Percentiles rank a stretch among this genome's conserved stretches.
These are phyloP conservation scores for Lissocephala sabroskyi DNA, from an alignment of 2,888 invertebrate genomes.

Conservation along the genomic window DNA sequence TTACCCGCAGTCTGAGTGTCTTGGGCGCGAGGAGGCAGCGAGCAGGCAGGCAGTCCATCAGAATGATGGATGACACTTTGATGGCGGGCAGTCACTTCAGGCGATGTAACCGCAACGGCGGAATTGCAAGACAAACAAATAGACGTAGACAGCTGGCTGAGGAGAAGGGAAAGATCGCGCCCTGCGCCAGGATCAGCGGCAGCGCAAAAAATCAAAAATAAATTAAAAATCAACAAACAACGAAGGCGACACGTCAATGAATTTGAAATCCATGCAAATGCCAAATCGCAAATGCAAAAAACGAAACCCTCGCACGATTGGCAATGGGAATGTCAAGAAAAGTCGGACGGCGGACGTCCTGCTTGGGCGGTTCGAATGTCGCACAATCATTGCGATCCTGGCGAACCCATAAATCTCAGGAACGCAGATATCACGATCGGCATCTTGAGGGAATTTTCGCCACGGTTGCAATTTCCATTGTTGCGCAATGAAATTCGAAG, in stretches of 20 bases:
- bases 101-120: constrained; percentile 39
- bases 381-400: constrained; percentile 29
- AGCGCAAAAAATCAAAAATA: constrained; percentile 58
- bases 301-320: too few relatives aligned
- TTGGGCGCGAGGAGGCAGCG: constrained; percentile 1
- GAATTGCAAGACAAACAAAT: constrained; percentile 31
- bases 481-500: constrained; percentile 53
- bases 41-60: constrained; percentile 50
- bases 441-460: constrained; percentile 37
- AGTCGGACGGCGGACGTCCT: constrained; percentile 20
- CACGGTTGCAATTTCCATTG: constrained; percentile 57
- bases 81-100: constrained; percentile 28
- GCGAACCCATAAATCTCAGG: too few relatives aligned
- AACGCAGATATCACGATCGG: too few relatives aligned
- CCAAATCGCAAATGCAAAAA: constrained; percentile 33
- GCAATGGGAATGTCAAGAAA: too few relatives aligned
- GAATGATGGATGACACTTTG: constrained; percentile 68
- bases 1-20: not conserved
- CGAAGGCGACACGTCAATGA: constrained; percentile 45
- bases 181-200: constrained; percentile 6
- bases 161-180: constrained; percentile 6
- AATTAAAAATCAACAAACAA: constrained; percentile 68
- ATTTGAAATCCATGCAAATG: constrained; percentile 59
- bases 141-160: constrained; percentile 38
- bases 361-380: constrained; percentile 37